Evolutionary conservation across 2,888 invertebrate genomes (phyloP).

Genomic region (Ischnura elegans): DNA sequence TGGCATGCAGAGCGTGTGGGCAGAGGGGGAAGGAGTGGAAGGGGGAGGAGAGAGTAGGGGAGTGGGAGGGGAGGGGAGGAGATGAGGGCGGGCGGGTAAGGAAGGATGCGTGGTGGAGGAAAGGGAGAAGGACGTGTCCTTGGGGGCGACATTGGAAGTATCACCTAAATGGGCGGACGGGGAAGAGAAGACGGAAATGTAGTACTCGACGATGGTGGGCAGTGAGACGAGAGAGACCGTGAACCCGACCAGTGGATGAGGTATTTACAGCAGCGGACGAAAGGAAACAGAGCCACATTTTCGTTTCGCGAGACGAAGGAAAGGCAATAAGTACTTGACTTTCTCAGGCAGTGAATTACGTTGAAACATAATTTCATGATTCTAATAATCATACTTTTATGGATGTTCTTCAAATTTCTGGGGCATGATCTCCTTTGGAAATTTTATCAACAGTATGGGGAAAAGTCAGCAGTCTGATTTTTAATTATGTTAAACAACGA

Average conservation of each 20-base stretch:
- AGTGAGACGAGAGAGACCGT: not conserved
- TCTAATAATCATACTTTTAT: too few species aligned
- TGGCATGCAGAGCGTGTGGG: not conserved
- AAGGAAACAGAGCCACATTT: not conserved
- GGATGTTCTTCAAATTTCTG: too few species aligned
- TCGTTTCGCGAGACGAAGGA: too few species aligned
- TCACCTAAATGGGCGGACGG: not conserved
- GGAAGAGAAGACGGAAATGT: not conserved
- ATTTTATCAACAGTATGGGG: too few species aligned
- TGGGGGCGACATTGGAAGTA: constrained; percentile 49
- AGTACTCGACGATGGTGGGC: not conserved
- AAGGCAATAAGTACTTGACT: too few species aligned
- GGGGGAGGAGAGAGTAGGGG: not conserved
- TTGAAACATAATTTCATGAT: too few species aligned
- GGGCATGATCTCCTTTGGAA: too few species aligned
- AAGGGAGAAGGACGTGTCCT: constrained; percentile 63
- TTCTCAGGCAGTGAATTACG: too few species aligned
- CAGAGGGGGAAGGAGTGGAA: too few species aligned
- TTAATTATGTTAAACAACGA: too few species aligned
- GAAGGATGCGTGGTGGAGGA: not conserved
- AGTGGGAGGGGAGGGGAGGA: not conserved
- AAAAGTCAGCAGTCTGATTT: too few species aligned
- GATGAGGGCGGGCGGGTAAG: not conserved
- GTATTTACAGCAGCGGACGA: not conserved
- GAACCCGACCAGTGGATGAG: not conserved